Base-by-base conservation (phyloP, 2,888 invertebrate species). In the Hyppa rectilinea region DNA sequence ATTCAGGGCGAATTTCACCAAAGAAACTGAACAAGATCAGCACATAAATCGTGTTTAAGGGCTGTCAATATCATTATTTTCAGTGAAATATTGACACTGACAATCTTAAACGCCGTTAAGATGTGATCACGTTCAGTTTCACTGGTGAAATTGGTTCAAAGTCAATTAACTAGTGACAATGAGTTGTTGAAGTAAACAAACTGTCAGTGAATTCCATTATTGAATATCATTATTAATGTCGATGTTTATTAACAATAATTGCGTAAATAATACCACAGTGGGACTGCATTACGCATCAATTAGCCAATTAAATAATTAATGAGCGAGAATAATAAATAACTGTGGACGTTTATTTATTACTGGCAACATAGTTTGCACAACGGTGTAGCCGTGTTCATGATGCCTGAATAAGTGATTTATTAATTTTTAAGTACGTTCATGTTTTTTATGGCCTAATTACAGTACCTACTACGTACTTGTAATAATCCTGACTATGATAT, bases 291-390 rank as follows among this genome's bases (percentile, higher is more conserved):
- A 82, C 83, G 87, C 88, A 84, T 85, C 88, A 88, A 89, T 88
- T 88, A 87, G 77, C 87, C 87, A 85, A 85, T 87, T 86, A 87
- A 80, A 79, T 88, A 86, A 88, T 88, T 87, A 87, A 86, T 87
- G 84, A 80, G 80, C 75, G 65, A 50, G 71, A 79, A 80, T 81
- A 87, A 87, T 86, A 85, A 83, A 87, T 80, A 78, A 80, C 78
- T 52, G 62, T 75, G 64, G 56, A 73, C 74, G 73, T 64, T 79
- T 71, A 81, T 85, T 80, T 87, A 84, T 85, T 80, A 76, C 78
- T 69, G 63, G 58, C 61, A 64, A 71, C 61, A 80, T 58, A 61
- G 65, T 66, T 66, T 53, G 63, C 14, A 50, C 29, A 34, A 17
- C 43, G 17, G n/a, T 50, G 34, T 40, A 64, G 43, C 31, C 40